Evolutionary conservation across 2,797 vertebrate species (phyloP).

Genomic region (Thamnophis elegans): DNA sequence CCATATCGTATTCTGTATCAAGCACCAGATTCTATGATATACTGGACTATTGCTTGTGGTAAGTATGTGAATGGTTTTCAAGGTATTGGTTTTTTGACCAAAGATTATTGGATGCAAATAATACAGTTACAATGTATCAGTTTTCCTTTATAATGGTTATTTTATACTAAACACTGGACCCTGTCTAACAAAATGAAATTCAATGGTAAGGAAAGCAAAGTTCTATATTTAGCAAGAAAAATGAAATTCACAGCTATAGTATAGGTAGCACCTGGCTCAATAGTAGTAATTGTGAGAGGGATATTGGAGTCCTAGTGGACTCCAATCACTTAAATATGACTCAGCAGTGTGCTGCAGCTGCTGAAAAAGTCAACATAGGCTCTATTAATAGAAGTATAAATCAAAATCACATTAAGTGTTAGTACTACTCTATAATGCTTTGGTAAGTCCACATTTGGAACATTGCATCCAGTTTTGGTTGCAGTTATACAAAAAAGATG

Average conservation of each 20-base stretch:
- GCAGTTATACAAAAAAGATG: neutral
- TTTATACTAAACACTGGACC: neutral
- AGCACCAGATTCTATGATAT: constrained; percentile 91
- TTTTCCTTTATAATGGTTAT: neutral
- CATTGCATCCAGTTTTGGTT: neutral
- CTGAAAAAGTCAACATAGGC: neutral
- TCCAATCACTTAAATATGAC: neutral
- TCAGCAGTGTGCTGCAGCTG: neutral
- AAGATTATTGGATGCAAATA: neutral
- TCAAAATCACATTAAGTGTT: neutral
- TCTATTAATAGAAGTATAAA: neutral
- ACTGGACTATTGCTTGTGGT: constrained; percentile 97
- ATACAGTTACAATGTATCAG: neutral
- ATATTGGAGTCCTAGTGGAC: neutral
- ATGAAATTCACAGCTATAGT: neutral
- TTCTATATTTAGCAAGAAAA: neutral
- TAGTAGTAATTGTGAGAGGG: neutral
- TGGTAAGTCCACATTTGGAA: neutral
- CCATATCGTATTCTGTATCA: constrained; percentile 97
- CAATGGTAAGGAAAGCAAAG: neutral
- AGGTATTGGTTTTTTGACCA: neutral
- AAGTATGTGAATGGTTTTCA: constrained; percentile 51
- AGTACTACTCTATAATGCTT: neutral
- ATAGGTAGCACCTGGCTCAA: neutral
- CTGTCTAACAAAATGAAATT: neutral